Conservation (phyloP, 2,888 invertebrate genomes). For the Xestia c-nigrum region DNA sequence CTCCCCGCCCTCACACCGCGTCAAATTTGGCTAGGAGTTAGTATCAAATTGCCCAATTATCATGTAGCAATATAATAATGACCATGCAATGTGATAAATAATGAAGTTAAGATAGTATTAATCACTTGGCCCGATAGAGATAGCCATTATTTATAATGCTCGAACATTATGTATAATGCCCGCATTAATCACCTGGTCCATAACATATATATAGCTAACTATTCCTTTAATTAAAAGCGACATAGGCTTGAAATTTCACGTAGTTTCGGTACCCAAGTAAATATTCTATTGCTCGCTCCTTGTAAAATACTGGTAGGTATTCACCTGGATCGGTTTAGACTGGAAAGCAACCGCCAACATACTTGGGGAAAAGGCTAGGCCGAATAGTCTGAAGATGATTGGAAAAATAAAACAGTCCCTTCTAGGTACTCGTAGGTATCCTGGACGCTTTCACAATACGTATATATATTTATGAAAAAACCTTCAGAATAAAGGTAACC, state of each 20-base stretch:
- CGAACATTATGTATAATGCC: too few species aligned
- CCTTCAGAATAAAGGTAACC: background rate
- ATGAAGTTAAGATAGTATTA: too few species aligned
- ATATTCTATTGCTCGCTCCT: background rate
- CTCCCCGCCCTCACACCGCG: too few species aligned
- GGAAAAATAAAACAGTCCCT: background rate
- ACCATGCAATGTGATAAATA: too few species aligned
- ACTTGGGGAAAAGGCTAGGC: background rate
- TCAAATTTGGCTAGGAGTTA: too few species aligned
- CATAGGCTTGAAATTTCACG: background rate
- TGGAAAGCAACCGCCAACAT: background rate
- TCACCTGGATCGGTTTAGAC: background rate
- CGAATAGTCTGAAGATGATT: background rate
- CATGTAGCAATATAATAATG: too few species aligned
- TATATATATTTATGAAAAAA: background rate
- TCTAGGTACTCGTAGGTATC: too few species aligned
- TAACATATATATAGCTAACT: background rate
- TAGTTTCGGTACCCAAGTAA: background rate
- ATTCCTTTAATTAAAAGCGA: background rate
- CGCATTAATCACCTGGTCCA: too few species aligned
- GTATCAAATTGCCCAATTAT: too few species aligned
- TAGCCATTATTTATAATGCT: too few species aligned
- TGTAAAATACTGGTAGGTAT: background rate
- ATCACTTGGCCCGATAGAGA: too few species aligned
- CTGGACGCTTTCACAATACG: background rate